A percentile compares a stretch with the other conserved stretches of the same genome.
Evolutionary conservation across 2,113 vertebrate species (phyloP).

Genomic region (Pollimyrus isidori): DNA sequence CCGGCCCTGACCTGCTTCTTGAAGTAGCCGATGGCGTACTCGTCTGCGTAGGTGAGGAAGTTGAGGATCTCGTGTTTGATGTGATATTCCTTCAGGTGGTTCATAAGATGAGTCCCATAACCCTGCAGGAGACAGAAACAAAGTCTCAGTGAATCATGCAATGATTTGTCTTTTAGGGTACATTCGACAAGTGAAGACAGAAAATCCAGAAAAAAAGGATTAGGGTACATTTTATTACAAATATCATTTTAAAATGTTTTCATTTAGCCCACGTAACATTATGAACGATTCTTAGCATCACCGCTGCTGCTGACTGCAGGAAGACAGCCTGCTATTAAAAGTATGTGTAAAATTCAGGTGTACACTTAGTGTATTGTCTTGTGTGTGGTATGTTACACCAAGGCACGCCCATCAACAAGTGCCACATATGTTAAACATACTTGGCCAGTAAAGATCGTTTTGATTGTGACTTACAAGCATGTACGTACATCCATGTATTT

Average conservation of each 20-base stretch:
- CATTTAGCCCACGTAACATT: neutral
- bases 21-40: slow-evolving; percentile 98
- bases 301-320: neutral
- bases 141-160: neutral
- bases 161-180: neutral
- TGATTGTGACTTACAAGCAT: neutral
- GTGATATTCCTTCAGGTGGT: slow-evolving; percentile 97
- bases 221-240: neutral
- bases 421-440: neutral
- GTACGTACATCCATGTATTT: neutral
- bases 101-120: slow-evolving; percentile 97
- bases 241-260: neutral
- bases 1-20: slow-evolving; percentile 82
- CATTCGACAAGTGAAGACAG: neutral
- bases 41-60: slow-evolving; percentile 97
- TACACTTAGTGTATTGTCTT: neutral
- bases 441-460: neutral
- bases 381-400: neutral
- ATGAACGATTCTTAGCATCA: neutral
- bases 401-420: neutral
- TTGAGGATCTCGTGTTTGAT: slow-evolving; percentile 96
- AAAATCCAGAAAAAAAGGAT: neutral
- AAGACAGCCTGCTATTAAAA: neutral
- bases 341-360: neutral
- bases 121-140: slow-evolving; percentile 58